Evolutionary conservation across 1,140 invertebrate species (phyloP).

Genomic region (Argopecten irradians): DNA sequence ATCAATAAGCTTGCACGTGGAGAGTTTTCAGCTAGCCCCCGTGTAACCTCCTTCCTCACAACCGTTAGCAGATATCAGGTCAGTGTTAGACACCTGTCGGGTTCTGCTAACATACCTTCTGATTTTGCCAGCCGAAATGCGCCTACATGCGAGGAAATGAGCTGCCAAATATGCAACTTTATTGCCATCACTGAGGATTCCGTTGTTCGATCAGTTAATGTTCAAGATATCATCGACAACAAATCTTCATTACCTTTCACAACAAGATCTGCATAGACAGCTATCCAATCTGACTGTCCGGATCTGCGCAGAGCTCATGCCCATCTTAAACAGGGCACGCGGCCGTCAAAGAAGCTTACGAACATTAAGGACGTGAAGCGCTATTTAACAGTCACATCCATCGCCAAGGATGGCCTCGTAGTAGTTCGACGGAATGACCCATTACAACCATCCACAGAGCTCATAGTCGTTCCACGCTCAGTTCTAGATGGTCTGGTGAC

Average conservation of each 20-base stretch:
- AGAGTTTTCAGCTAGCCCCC: slow-evolving; percentile 44
- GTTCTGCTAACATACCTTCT: too few relatives aligned
- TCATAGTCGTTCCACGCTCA: slow-evolving; percentile 38
- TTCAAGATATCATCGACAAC: slow-evolving; percentile 39
- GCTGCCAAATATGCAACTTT: slow-evolving; percentile 35
- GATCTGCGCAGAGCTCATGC: slow-evolving; percentile 34
- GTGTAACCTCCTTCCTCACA: slow-evolving; percentile 45
- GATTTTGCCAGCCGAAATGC: slow-evolving; percentile 55
- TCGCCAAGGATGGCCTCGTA: slow-evolving; percentile 46
- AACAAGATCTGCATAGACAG: slow-evolving; percentile 42
- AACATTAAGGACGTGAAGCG: slow-evolving; percentile 51
- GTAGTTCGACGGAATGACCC: slow-evolving; percentile 30
- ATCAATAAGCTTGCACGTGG: slow-evolving; percentile 49
- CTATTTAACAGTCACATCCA: slow-evolving; percentile 30
- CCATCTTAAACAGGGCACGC: slow-evolving; percentile 42
- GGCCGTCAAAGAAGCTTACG: slow-evolving; percentile 36
- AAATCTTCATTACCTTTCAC: slow-evolving; percentile 36
- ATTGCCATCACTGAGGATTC: slow-evolving; percentile 26
- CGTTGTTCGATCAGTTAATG: slow-evolving; percentile 25
- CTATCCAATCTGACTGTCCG: slow-evolving; percentile 36
- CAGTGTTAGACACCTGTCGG: slow-evolving; percentile 42
- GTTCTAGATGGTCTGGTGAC: slow-evolving; percentile 51
- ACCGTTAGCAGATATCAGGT: slow-evolving; percentile 49
- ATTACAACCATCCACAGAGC: slow-evolving; percentile 25
- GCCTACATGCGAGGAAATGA: slow-evolving; percentile 24